Evolutionary conservation across 2,797 vertebrate genomes (phyloP), one percentile per base, ranked within the genome.

Genomic region (Eupleurogrammus muticus): DNA sequence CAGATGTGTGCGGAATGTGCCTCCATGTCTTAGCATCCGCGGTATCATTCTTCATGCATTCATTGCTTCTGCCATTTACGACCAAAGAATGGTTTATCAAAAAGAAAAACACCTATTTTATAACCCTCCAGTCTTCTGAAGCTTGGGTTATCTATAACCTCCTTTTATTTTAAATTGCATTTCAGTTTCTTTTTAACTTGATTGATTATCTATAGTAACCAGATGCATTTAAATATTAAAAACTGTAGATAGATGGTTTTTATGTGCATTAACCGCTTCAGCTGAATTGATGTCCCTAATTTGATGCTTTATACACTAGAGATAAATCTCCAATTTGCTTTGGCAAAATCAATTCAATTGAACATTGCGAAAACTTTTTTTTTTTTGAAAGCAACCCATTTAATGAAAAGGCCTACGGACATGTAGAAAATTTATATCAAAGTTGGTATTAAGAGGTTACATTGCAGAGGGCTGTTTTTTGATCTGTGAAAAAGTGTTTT

Each of bases 401-500:
- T 56, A 42, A 60, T 35, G 5, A 40, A 46, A 28, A 28, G 24
- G 28, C 61, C 51, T 0, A 3, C 9, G 14, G 59, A 44, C 51
- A 59, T 34, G 4, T 16, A 4, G 23, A 44, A 52, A 64, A 49
- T 14, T 49, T 20, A 8, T 51, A 65, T 75, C 34, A 71, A 75
- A 78, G 60, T 11, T 42, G 35, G 12, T 38, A 48, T 53, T 60
- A 61, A 57, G 36, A 56, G 48, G 55, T 6, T 20, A 57, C 38
- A 24, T 32, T 67, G 36, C 56, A 47, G 21, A 66, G 57, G 58
- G 55, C 66, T 13, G 68, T 28, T 40, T 24, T 60, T 35, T 66
- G 74, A 58, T 68, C 75, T 72, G 20, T 4, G 47, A 40, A 24
- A 56, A 82, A 67, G 34, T 0, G 20, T 47, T 79, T 75, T 62